Evolutionary conservation across 2,113 vertebrate genomes (phyloP).

Genomic region (Apteryx owenii): DNA sequence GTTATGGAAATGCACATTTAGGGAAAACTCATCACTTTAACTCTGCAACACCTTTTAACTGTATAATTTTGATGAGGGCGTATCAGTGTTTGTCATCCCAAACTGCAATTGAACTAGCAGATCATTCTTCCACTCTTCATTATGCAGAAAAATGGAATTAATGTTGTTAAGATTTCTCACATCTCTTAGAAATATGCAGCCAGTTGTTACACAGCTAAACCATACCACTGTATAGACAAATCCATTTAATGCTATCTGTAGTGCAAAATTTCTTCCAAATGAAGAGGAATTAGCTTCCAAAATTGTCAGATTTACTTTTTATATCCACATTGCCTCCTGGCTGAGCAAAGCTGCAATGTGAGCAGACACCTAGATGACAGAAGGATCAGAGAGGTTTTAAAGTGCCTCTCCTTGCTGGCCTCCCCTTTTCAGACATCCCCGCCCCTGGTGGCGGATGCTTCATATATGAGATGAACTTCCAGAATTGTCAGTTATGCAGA

Average conservation of each 20-base stretch:
- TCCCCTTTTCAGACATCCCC: fast-evolving
- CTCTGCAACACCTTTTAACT: background rate
- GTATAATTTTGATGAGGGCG: background rate
- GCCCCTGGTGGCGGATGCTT: background rate
- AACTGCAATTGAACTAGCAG: background rate
- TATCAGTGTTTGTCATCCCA: background rate
- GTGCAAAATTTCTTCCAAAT: background rate
- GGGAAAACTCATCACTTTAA: background rate
- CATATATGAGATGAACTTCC: background rate
- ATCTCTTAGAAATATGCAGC: background rate
- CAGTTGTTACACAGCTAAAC: background rate
- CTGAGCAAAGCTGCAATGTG: background rate
- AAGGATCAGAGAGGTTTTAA: background rate
- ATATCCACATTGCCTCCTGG: background rate
- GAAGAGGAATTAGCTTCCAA: background rate
- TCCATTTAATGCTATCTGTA: background rate
- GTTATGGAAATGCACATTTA: background rate
- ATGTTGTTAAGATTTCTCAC: background rate
- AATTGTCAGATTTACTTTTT: background rate
- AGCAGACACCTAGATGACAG: background rate
- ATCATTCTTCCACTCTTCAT: slow-evolving; percentile 31
- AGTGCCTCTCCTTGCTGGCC: fast-evolving
- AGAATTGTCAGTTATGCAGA: background rate
- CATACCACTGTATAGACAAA: background rate
- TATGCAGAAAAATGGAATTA: background rate